These are phyloP conservation scores for Lathronympha strigana DNA, from an alignment of 2,888 invertebrate species.

Conservation along the genomic window DNA sequence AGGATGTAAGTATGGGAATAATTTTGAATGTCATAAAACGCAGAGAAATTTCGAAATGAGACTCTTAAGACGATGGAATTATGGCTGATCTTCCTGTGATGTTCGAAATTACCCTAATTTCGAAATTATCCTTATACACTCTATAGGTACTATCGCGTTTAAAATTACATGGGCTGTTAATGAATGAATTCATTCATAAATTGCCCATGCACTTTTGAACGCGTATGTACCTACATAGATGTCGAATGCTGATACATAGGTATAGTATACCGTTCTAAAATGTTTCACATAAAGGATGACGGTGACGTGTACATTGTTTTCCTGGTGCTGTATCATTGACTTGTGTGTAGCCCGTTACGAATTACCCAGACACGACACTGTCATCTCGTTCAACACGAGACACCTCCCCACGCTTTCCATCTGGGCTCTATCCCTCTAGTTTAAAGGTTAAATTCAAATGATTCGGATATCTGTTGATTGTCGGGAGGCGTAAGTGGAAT, in stretches of 20 bases:
- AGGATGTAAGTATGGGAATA: no score
- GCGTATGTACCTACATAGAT: neutral
- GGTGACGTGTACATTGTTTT: slow-evolving; percentile 30
- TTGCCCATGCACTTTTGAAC: no score
- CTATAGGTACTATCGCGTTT: no score
- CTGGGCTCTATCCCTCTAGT: neutral
- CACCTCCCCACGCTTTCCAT: slow-evolving; percentile 11
- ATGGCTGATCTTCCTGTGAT: no score
- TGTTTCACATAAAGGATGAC: slow-evolving; percentile 14
- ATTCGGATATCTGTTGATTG: neutral
- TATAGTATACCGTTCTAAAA: slow-evolving; percentile 1
- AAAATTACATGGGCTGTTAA: no score
- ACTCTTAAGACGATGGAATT: no score
- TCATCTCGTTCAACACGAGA: slow-evolving; percentile 27
- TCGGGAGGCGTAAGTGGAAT: slow-evolving; percentile 47
- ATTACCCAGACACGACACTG: slow-evolving; percentile 40
- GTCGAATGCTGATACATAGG: neutral
- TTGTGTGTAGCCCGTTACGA: slow-evolving; percentile 46
- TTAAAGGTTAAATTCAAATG: slow-evolving; percentile 20
- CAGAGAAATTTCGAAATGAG: no score
- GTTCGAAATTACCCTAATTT: no score
- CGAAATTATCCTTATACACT: no score
- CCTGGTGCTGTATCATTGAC: slow-evolving; percentile 39
- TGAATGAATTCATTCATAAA: no score
- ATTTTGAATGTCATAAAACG: no score